Base-by-base conservation (phyloP, 2,113 vertebrate genomes). In the Ciconia boyciana region DNA sequence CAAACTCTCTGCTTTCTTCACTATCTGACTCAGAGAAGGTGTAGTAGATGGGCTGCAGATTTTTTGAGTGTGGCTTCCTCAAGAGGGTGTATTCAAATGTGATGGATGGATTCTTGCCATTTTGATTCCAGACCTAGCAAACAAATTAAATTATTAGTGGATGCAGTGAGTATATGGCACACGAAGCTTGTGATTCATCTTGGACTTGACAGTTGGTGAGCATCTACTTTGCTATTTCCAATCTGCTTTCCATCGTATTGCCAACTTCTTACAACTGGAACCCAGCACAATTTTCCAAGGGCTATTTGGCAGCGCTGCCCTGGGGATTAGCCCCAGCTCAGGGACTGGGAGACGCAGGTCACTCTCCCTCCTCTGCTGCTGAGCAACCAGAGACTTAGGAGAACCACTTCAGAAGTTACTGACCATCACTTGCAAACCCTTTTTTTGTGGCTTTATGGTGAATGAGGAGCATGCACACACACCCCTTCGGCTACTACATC, bases 1-100 rank as follows among this genome's bases (percentile, higher is more conserved):
- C 54, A 64, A 99, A 76, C 94, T 98, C 98, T 15, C 91, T 97
- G 95, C 98, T 98, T 74, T 98, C 99, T 5, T 98, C 96, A 0
- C 98, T 98, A 4, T 98, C 98, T 1, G 98, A 97, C 54, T 99
- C 99, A 0, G 99, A 96, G 93, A 98, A 98, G 74, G 97, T 98
- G 94, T 98, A 99, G 92, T 98, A 98, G 15, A 99, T 94, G 3
- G 99, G 98, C 71, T 97, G 99, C 7, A 98, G 90, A 54, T 96
- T 97, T 39, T 96, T 98, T 7, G 98, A 94, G n/a, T 98, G 97
- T 8, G 99, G 98, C 64, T 99, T 98, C 93, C 98, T 98, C 58
- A 99, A 98, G 52, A 99, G 98, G 2, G 99, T 99, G 98, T 99
- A 99, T 39, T 99, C 99, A 10, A 99, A 99, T 0, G 99, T 99